Evolutionary conservation across 2,797 vertebrate species (phyloP).

Genomic region (Cercopithecus petaurista): DNA sequence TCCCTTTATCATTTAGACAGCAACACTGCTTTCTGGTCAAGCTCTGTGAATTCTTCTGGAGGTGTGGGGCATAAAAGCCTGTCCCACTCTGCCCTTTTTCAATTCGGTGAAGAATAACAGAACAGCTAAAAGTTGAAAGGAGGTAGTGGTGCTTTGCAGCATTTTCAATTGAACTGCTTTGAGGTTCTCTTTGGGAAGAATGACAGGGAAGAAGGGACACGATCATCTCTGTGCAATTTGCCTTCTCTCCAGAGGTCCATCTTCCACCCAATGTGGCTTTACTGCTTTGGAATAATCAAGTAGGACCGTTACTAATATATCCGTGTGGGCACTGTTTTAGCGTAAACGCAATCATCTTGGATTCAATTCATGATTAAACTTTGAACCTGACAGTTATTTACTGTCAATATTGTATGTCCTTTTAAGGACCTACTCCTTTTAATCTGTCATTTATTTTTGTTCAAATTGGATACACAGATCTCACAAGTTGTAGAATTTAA

Average conservation of each 20-base stretch:
- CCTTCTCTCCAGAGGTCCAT: background rate
- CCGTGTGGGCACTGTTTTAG: background rate
- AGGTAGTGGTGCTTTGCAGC: background rate
- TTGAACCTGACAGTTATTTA: constrained; percentile 1
- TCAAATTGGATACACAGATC: background rate
- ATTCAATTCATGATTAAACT: constrained; percentile 9
- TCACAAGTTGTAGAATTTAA: constrained; percentile 25
- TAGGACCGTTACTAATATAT: background rate
- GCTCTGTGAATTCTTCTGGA: constrained; percentile 56
- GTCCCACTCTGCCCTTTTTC: constrained; percentile 1
- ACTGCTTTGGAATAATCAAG: background rate
- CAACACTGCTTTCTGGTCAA: constrained; percentile 54
- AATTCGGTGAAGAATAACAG: constrained; percentile 34
- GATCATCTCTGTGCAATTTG: background rate
- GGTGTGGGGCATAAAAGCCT: constrained; percentile 13
- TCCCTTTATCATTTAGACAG: constrained; percentile 66
- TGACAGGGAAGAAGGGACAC: background rate
- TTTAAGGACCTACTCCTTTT: background rate
- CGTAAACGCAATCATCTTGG: background rate
- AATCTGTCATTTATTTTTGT: background rate
- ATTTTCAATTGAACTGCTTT: background rate
- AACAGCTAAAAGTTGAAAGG: background rate
- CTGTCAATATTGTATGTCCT: constrained; percentile 21
- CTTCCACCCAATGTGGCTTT: background rate
- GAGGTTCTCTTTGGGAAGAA: background rate